These are phyloP conservation scores for Anarhynchus alexandrinus DNA, from an alignment of 2,113 vertebrate species.

Conservation along the genomic window DNA sequence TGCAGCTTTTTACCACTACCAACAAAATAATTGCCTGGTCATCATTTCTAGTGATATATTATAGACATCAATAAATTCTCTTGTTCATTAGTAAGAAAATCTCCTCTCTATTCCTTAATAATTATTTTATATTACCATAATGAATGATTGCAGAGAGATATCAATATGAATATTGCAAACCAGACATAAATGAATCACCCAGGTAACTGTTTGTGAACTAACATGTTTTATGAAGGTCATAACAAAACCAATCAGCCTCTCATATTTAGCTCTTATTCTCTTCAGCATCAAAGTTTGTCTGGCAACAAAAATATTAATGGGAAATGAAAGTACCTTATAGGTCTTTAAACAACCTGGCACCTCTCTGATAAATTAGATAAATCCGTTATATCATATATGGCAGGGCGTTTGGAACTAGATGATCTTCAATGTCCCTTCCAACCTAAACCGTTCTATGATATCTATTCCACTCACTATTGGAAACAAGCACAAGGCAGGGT, in stretches of 20 bases:
- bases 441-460: too few species aligned
- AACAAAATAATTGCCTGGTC: background rate
- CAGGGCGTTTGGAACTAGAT: too few species aligned
- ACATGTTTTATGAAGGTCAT: background rate
- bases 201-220: background rate
- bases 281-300: background rate
- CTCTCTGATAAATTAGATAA: background rate
- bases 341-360: background rate
- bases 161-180: background rate
- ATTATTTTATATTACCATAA: background rate
- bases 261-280: background rate
- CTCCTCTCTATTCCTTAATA: background rate
- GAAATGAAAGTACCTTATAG: background rate
- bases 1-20: background rate
- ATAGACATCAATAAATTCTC: background rate
- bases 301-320: background rate
- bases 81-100: background rate
- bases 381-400: too few species aligned
- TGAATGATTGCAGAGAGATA: background rate
- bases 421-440: too few species aligned
- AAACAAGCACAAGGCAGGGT: background rate
- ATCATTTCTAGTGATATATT: background rate
- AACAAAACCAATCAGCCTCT: background rate
- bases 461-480: background rate
- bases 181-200: background rate